Evolutionary conservation across 2,113 vertebrate genomes (phyloP).

Genomic region (Lanius collurio): DNA sequence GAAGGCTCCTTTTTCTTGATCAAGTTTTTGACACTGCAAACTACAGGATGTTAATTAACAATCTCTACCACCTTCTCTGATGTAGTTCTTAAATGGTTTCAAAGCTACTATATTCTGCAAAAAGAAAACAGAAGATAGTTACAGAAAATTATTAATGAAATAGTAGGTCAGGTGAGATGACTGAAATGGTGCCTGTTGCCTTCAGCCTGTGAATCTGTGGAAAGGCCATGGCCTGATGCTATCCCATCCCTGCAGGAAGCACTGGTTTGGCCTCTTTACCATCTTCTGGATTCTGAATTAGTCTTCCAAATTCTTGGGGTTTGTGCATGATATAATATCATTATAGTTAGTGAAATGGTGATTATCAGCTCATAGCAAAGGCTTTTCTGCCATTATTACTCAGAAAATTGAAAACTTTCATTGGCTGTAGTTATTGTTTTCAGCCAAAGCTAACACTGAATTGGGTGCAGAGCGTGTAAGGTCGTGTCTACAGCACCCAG

Average conservation of each 20-base stretch:
- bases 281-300: not conserved
- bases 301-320: not conserved
- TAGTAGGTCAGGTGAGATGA: not conserved
- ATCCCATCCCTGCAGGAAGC: not conserved
- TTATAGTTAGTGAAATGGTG: not conserved
- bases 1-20: slow-evolving; percentile 29
- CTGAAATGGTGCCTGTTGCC: not conserved
- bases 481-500: accelerated
- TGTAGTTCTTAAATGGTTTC: slow-evolving; percentile 40
- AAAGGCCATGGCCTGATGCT: not conserved
- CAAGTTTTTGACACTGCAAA: not conserved
- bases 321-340: not conserved
- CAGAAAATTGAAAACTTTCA: not conserved
- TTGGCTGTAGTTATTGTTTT: not conserved
- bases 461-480: not conserved
- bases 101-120: not conserved
- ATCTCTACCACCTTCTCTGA: slow-evolving; percentile 27
- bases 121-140: not conserved
- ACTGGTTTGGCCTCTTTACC: not conserved
- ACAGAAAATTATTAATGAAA: not conserved
- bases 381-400: not conserved
- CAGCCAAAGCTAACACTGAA: not conserved
- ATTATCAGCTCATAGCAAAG: not conserved
- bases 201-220: not conserved
- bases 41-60: slow-evolving; percentile 33